These are phyloP conservation scores for Mastomys natalensis DNA, from an alignment of 2,113 vertebrate genomes.

Conservation along the genomic window DNA sequence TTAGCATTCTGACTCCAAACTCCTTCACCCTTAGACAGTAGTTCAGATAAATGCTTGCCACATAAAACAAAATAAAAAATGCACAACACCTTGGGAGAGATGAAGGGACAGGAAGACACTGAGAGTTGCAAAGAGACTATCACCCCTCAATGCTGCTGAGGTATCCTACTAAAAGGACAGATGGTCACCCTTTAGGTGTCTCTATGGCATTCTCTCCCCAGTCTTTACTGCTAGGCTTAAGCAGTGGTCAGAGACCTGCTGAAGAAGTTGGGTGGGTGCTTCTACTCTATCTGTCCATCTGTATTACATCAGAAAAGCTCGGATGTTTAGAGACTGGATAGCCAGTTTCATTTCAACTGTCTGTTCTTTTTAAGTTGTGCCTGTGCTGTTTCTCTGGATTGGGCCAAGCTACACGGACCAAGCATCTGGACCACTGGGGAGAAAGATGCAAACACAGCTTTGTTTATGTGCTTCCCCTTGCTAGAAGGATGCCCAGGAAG, in stretches of 20 bases:
- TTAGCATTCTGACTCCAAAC: slow-evolving; percentile 6
- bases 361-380: background rate
- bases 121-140: background rate
- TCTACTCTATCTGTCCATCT: background rate
- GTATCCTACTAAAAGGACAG: background rate
- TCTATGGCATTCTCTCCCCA: background rate
- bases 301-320: background rate
- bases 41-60: slow-evolving; percentile 43
- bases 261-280: too few species aligned
- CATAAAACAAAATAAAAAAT: slow-evolving; percentile 32
- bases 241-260: background rate
- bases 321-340: background rate
- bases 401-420: background rate
- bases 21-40: background rate
- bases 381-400: slow-evolving; percentile 19
- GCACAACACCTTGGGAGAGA: background rate
- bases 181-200: background rate
- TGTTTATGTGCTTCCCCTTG: slow-evolving; percentile 28
- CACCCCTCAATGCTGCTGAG: background rate
- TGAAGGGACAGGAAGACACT: background rate
- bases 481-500: background rate
- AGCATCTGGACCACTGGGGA: background rate
- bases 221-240: background rate
- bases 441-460: background rate
- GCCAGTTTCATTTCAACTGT: background rate